Evolutionary conservation across 2,888 invertebrate species (phyloP), one percentile per base, ranked within the genome.

Genomic region (Globia sparganii): DNA sequence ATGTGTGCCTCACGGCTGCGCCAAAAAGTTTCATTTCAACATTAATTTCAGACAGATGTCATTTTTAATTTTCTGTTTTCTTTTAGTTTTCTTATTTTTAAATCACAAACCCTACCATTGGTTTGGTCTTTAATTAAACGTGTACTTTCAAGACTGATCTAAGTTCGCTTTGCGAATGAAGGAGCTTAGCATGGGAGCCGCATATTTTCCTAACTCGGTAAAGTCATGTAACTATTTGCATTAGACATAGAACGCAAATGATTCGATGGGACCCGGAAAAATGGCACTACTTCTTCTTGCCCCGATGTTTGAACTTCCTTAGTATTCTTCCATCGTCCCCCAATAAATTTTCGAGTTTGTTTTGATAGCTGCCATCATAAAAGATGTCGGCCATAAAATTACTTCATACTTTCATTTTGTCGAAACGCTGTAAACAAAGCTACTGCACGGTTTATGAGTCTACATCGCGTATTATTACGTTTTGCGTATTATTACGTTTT

Each of bases 401-500:
- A 80, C 71, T 87, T 80, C 80, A 85, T 83, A 82, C 86, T 89
- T 89, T 90, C 89, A 89, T 90, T 90, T 87, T 86, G 86, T 83
- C 65, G 72, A 68, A 78, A 84, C 86, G 90, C 86, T 88, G 90
- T 90, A 89, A 90, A 91, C 88, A 89, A 88, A 83, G 76, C 82
- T 86, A 86, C 84, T 89, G 85, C 73, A 76, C 68, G 58, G 77
- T 88, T 91, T 91, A 91, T 84, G 89, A 87, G 82, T 84, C 84
- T 86, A 86, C 86, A 88, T 88, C 89, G 88, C 89, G 75, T 81
- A 88, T 88, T 91, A 89, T 88, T 87, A 80, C 86, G 78, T 87
- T 53, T 88, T 90, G 88, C 89, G 76, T 81, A 88, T 88, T 91
- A 89, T 88, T 87, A 80, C 86, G 78, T 83, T 90, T 91, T 91